A percentile compares a stretch with the other conserved stretches of the same genome.
Conservation (phyloP, 2,113 vertebrate species). For the Nyctibius bracteatus region DNA sequence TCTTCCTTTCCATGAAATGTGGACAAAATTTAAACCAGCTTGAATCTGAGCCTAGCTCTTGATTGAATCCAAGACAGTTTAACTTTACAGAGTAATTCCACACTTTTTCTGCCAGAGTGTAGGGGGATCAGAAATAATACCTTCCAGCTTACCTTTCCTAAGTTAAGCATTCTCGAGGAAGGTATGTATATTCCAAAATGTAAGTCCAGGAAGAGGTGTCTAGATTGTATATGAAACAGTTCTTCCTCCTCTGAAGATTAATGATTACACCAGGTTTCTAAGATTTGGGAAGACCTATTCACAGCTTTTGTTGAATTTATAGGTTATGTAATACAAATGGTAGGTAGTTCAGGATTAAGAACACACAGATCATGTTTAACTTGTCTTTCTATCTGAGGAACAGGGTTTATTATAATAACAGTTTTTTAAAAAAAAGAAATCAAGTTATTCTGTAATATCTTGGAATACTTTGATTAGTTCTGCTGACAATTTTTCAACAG, state of each 20-base stretch:
- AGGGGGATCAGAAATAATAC: neutral
- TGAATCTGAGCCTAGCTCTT: neutral
- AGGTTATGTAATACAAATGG: neutral
- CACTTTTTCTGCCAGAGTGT: neutral
- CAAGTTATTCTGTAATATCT: neutral
- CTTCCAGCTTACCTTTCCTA: neutral
- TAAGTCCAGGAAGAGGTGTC: neutral
- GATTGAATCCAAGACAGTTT: neutral
- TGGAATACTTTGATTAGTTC: neutral
- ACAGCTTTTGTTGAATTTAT: neutral
- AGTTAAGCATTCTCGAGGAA: neutral
- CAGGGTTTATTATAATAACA: neutral
- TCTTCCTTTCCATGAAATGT: neutral
- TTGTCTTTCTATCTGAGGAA: neutral
- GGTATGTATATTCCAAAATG: neutral
- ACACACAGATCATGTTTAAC: neutral
- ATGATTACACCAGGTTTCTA: neutral
- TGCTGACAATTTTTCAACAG: neutral
- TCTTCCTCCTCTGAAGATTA: neutral
- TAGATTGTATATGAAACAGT: neutral
- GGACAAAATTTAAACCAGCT: neutral
- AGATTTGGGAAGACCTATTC: neutral
- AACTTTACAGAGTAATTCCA: neutral
- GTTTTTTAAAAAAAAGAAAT: neutral
- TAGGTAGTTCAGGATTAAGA: neutral